phyloP scores from a whole-genome alignment of 2,113 vertebrate species.

The Haliaeetus leucogaster region DNA sequence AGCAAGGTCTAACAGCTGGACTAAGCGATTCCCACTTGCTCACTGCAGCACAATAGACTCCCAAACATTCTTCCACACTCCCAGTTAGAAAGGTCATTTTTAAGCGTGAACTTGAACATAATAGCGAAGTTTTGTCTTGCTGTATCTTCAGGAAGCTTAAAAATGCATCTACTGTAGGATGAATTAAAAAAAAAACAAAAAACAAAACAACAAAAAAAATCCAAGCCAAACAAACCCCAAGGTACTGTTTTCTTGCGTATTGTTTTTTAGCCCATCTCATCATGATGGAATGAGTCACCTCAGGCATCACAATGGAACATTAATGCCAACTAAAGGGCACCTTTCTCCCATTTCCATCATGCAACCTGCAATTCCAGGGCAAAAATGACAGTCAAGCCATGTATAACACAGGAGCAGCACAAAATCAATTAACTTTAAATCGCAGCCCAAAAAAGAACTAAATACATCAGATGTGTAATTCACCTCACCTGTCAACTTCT shows the following conservation, averaged over 20 bases:
- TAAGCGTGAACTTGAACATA: background rate
- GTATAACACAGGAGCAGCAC: background rate
- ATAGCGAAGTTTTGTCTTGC: background rate
- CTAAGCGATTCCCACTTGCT: background rate
- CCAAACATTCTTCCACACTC: background rate
- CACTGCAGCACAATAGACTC: background rate
- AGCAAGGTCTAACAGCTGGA: slow-evolving; percentile 37
- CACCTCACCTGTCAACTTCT: background rate
- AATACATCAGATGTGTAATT: background rate
- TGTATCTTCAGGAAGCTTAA: background rate
- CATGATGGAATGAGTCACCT: background rate
- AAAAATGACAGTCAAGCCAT: background rate
- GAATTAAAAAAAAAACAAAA: background rate
- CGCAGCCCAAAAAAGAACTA: background rate
- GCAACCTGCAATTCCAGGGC: background rate
- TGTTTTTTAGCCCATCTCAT: slow-evolving; percentile 8
- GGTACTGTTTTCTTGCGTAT: background rate
- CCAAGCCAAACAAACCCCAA: background rate
- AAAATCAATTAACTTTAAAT: slow-evolving; percentile 22
- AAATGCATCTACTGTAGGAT: background rate
- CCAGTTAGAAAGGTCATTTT: background rate
- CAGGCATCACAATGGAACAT: background rate
- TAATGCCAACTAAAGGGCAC: slow-evolving; percentile 6
- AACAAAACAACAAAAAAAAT: background rate
- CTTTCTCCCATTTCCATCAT: background rate